phyloP scores from a whole-genome alignment of 2,113 vertebrate species.

The Notechis scutatus region DNA sequence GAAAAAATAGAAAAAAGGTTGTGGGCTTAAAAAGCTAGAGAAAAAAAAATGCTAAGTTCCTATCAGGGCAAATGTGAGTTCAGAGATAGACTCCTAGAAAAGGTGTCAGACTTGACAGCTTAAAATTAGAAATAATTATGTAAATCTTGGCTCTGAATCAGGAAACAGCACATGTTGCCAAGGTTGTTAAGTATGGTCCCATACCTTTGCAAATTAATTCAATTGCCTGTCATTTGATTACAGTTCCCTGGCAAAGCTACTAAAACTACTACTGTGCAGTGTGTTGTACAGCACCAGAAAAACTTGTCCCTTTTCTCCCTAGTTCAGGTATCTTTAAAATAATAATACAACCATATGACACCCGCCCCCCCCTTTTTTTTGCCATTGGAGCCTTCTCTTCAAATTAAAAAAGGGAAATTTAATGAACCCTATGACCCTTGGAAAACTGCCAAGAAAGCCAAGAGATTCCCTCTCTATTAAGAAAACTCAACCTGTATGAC shows the following conservation, averaged over 20 bases:
- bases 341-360: background rate
- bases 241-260: slow-evolving; percentile 55
- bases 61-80: slow-evolving; percentile 46
- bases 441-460: background rate
- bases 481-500: background rate
- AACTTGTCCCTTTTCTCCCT: slow-evolving; percentile 22
- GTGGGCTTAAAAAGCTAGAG: slow-evolving; percentile 43
- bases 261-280: slow-evolving; percentile 44
- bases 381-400: background rate
- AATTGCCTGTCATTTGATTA: slow-evolving; percentile 59
- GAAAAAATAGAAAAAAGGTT: background rate
- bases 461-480: background rate
- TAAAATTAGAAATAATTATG: slow-evolving; percentile 68
- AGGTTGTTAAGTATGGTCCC: slow-evolving; percentile 60
- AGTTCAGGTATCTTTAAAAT: background rate
- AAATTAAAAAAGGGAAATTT: background rate
- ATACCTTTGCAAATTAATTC: slow-evolving; percentile 63
- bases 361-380: background rate
- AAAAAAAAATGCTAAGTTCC: slow-evolving; percentile 47
- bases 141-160: slow-evolving; percentile 62
- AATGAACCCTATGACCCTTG: background rate
- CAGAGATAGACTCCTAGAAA: slow-evolving; percentile 46
- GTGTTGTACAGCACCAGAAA: slow-evolving; percentile 47
- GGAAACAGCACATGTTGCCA: slow-evolving; percentile 19
- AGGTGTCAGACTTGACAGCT: slow-evolving; percentile 52